Evolutionary conservation across 35 echinoderm and acorn worm species (phyloP).

Genomic region (Ophioderma brevispina): DNA sequence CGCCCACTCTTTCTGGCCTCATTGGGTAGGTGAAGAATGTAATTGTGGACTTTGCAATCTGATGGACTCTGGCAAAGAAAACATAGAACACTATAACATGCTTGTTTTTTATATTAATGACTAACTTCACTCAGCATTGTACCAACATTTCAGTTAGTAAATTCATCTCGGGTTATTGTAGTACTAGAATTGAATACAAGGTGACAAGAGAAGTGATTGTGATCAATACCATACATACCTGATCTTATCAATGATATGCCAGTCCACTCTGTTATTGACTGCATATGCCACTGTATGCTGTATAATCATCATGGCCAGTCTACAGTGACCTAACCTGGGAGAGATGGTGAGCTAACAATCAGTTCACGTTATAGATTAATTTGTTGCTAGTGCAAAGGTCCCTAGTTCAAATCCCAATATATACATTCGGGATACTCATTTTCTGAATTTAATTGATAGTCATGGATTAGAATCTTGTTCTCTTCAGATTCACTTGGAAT

Average conservation of each 20-base stretch:
- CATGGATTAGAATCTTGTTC: too few species aligned
- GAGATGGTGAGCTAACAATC: too few species aligned
- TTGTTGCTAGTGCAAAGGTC: too few species aligned
- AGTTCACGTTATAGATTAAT: too few species aligned
- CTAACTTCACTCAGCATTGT: too few species aligned
- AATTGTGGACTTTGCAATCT: constrained; percentile 69
- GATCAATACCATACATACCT: constrained; percentile 45
- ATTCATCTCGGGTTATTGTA: too few species aligned
- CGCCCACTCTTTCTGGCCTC: constrained; percentile 73
- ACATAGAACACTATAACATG: not conserved
- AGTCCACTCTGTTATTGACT: constrained; percentile 75
- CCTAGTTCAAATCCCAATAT: too few species aligned
- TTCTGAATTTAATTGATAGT: too few species aligned
- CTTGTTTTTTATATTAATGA: too few species aligned
- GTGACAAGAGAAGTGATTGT: not conserved
- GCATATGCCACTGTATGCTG: constrained; percentile 91
- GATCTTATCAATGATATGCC: constrained; percentile 89
- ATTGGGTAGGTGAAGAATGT: constrained; percentile 89
- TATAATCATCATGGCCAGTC: constrained; percentile 68
- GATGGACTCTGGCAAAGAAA: constrained; percentile 55
- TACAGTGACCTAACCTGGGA: constrained; percentile 79
- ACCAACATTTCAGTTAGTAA: too few species aligned
- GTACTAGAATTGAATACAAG: not conserved
- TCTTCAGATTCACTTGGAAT: too few species aligned
- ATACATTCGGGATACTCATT: too few species aligned